Percentiles rank a stretch among this genome's conserved stretches.
These are phyloP conservation scores for Heterocephalus glaber DNA, from an alignment of 2,113 vertebrate species.

Conservation along the genomic window DNA sequence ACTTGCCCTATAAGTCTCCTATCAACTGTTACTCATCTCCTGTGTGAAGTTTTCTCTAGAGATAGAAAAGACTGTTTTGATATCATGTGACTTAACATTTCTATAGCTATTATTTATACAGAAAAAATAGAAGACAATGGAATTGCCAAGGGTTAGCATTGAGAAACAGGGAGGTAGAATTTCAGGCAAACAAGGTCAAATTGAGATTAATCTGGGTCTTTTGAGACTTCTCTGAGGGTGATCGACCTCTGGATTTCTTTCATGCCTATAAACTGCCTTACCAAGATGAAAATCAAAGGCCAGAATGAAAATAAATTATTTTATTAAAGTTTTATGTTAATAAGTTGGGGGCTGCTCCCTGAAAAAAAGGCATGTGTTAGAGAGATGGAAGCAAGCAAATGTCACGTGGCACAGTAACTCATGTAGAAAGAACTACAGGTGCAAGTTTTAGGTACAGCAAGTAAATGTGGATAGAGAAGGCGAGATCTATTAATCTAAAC, in stretches of 20 bases:
- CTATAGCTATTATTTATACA: not conserved
- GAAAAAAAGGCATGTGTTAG: not conserved
- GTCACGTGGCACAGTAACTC: not conserved
- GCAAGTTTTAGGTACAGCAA: not conserved
- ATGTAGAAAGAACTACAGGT: not conserved
- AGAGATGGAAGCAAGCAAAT: not conserved
- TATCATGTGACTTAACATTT: not conserved
- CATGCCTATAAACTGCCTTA: not conserved
- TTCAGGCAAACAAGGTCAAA: not conserved
- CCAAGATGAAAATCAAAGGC: not conserved
- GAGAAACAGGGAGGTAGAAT: not conserved
- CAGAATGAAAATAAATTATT: conserved; percentile 10
- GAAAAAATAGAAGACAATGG: not conserved
- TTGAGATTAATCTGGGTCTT: not conserved
- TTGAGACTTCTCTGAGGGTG: not conserved
- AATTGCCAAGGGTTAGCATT: not conserved
- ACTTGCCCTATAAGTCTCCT: not conserved
- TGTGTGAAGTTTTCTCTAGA: not conserved
- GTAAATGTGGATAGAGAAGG: conserved; percentile 9
- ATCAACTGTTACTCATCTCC: not conserved
- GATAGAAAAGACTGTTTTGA: not conserved
- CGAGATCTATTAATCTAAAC: not conserved
- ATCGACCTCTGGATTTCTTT: not conserved
- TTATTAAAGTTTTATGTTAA: conserved; percentile 27
- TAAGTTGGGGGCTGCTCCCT: not conserved